These are phyloP conservation scores for Nyctibius bracteatus DNA, from an alignment of 2,113 vertebrate species.

Conservation along the genomic window DNA sequence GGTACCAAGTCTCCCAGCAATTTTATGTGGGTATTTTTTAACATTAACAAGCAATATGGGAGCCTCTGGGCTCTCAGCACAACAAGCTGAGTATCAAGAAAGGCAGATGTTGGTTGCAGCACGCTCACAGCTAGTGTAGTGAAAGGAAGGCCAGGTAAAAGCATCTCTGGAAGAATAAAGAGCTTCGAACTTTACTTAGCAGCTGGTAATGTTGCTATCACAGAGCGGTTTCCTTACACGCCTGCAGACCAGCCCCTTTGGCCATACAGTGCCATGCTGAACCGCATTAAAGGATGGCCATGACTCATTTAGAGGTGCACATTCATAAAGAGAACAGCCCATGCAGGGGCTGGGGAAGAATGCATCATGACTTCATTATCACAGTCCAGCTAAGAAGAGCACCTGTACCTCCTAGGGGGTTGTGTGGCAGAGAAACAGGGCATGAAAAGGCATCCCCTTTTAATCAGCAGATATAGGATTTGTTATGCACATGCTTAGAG, in stretches of 20 bases:
- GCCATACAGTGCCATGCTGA: neutral
- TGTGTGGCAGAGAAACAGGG: neutral
- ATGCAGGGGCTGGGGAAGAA: neutral
- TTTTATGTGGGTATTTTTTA: neutral
- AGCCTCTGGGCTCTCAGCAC: neutral
- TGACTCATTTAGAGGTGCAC: neutral
- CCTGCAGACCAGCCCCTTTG: neutral
- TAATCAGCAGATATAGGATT: neutral
- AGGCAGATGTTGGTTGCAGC: neutral
- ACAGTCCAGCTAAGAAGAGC: neutral
- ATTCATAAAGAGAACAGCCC: neutral
- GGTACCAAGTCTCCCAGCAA: neutral
- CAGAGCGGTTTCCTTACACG: rapidly evolving
- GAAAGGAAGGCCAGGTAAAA: neutral
- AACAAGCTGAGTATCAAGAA: neutral
- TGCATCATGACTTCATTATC: neutral
- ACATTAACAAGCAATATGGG: neutral
- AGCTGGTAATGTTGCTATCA: neutral
- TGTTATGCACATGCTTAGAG: neutral
- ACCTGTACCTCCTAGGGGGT: rapidly evolving
- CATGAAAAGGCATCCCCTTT: neutral
- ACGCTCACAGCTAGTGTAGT: neutral
- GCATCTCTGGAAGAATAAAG: neutral
- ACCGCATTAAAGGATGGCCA: neutral
- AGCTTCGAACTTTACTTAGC: neutral